Conservation (phyloP, 1,140 invertebrate genomes). For the Thrips palmi region DNA sequence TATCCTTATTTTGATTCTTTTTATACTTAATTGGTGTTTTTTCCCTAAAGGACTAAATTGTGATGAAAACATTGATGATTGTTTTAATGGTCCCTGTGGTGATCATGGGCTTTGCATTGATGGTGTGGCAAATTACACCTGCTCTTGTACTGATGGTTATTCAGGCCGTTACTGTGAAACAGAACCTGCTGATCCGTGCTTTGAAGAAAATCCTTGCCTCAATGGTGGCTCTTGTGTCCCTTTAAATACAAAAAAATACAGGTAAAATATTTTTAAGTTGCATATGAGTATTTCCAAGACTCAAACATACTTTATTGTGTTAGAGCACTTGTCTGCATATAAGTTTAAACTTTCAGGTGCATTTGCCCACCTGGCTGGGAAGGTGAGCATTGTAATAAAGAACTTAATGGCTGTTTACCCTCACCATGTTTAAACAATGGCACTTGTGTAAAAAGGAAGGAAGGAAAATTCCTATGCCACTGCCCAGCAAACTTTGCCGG, state of each 20-base stretch:
- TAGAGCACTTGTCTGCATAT: too few relatives aligned
- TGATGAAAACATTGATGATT: slow-evolving; percentile 24
- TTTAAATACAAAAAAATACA: too few relatives aligned
- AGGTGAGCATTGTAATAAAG: slow-evolving; percentile 27
- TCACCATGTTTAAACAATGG: slow-evolving; percentile 31
- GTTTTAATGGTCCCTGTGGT: slow-evolving; percentile 25
- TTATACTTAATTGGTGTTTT: too few relatives aligned
- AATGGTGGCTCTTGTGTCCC: slow-evolving; percentile 36
- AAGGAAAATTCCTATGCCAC: slow-evolving; percentile 20
- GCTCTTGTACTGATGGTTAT: slow-evolving; percentile 20
- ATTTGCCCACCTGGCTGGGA: slow-evolving; percentile 28
- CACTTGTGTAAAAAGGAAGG: slow-evolving; percentile 25
- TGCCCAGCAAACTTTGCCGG: too few relatives aligned
- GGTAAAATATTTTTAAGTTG: too few relatives aligned
- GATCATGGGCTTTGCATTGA: slow-evolving; percentile 29
- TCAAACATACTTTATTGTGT: too few relatives aligned
- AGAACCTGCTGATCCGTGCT: slow-evolving; percentile 9
- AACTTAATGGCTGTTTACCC: slow-evolving; percentile 24
- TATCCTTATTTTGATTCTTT: too few relatives aligned
- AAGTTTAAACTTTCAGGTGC: slow-evolving; percentile 32
- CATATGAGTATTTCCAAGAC: too few relatives aligned
- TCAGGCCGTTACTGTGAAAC: slow-evolving; percentile 17
- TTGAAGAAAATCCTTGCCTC: slow-evolving; percentile 26
- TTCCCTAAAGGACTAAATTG: too few relatives aligned
- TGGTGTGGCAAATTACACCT: slow-evolving; percentile 22